A percentile compares a stretch with the other conserved stretches of the same genome.
Evolutionary conservation across 2,797 vertebrate species (phyloP).

Genomic region (Loriculus beryllinus): DNA sequence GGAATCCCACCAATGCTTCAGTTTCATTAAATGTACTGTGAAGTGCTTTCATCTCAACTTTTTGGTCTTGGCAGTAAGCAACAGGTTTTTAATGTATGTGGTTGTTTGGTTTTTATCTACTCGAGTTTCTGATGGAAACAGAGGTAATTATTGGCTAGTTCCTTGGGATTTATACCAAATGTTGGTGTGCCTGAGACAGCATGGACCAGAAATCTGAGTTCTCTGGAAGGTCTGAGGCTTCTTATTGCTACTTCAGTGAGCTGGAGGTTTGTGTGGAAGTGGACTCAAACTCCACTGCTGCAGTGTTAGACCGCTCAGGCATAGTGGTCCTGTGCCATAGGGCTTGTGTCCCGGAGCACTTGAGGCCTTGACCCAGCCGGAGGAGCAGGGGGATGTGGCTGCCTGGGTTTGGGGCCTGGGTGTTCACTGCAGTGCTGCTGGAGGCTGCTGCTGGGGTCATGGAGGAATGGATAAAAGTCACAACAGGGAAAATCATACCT

Average conservation of each 20-base stretch:
- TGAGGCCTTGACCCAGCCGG: too few relatives aligned
- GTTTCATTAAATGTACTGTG: background rate
- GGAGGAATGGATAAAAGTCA: accelerated
- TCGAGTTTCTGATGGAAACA: background rate
- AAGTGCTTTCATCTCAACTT: background rate
- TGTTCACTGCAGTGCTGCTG: accelerated
- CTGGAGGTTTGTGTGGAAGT: background rate
- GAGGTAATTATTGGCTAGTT: background rate
- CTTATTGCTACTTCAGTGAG: background rate
- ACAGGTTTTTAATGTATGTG: background rate
- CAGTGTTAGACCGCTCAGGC: accelerated
- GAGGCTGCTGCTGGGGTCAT: background rate
- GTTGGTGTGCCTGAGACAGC: background rate
- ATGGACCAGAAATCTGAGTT: background rate
- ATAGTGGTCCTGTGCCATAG: accelerated
- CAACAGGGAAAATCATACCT: background rate
- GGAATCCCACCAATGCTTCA: background rate
- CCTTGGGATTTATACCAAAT: background rate
- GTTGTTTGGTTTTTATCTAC: background rate
- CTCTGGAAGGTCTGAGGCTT: accelerated
- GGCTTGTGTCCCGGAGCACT: accelerated
- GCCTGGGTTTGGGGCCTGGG: background rate
- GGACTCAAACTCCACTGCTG: background rate
- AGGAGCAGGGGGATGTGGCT: background rate
- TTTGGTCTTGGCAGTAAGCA: background rate